A percentile compares a stretch with the other conserved stretches of the same genome.
phyloP scores from a whole-genome alignment of 2,888 invertebrate species.

The Lamellibrachia satsuma region DNA sequence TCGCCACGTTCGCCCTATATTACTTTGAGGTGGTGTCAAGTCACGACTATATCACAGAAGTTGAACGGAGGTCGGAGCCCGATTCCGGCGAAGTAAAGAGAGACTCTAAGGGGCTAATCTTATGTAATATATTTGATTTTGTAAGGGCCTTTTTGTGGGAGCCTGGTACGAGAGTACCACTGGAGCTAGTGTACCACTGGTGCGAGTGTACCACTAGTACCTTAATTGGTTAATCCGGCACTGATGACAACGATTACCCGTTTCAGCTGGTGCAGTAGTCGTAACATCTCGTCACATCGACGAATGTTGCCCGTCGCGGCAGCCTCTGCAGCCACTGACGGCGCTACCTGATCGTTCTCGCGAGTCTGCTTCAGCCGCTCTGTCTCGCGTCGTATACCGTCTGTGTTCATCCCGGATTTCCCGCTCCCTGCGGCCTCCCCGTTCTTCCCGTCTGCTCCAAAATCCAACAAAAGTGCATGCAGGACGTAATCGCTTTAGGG shows the following conservation, averaged over 20 bases:
- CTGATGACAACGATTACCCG: not conserved
- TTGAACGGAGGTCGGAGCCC: too few species aligned
- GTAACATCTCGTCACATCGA: not conserved
- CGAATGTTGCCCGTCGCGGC: not conserved
- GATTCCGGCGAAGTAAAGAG: too few species aligned
- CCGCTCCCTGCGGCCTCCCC: not conserved
- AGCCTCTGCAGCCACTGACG: not conserved
- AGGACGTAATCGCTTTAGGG: not conserved
- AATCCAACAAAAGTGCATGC: not conserved
- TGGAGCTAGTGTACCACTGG: too few species aligned
- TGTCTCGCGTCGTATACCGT: not conserved
- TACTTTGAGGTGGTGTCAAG: too few species aligned
- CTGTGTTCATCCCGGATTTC: not conserved
- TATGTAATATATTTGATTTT: too few species aligned
- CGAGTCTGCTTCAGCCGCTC: not conserved
- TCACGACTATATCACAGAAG: too few species aligned
- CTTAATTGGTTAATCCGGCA: not conserved
- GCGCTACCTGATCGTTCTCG: not conserved
- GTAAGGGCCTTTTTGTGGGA: too few species aligned
- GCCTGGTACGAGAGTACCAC: too few species aligned
- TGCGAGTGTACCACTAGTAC: too few species aligned
- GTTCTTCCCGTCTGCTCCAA: not conserved
- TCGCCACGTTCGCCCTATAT: too few species aligned
- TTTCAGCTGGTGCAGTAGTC: not conserved
- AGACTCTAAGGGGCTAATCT: too few species aligned